Conservation (phyloP, 2,113 vertebrate species). For the Hucho hucho region DNA sequence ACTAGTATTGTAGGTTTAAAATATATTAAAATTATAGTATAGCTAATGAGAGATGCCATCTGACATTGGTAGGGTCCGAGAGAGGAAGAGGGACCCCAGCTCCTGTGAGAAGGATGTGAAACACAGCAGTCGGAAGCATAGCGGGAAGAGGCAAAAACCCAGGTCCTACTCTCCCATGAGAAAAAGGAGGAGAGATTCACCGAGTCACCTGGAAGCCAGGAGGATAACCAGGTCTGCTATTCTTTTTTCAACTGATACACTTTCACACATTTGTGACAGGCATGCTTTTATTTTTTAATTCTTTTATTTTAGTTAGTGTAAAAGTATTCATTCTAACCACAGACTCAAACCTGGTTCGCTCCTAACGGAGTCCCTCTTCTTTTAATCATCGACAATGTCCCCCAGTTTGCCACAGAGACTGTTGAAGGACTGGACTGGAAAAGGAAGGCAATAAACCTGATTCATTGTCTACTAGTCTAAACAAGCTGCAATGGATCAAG, state of each 20-base stretch:
- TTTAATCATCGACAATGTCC: too few species aligned
- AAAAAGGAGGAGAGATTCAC: conserved; percentile 94
- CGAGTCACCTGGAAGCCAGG: conserved; percentile 94
- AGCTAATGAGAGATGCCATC: neutral
- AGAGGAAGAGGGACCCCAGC: conserved; percentile 69
- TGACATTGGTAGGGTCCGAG: conserved; percentile 63
- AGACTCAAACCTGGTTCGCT: too few species aligned
- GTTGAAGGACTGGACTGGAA: too few species aligned
- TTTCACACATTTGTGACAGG: neutral
- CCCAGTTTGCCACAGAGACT: too few species aligned
- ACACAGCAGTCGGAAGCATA: conserved; percentile 61
- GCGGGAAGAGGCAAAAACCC: conserved; percentile 71
- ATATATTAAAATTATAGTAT: too few species aligned
- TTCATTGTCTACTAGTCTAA: too few species aligned
- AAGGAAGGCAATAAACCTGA: too few species aligned
- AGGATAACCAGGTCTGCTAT: conserved; percentile 88
- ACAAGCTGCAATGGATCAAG: neutral
- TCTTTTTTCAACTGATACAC: neutral
- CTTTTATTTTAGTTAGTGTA: too few species aligned
- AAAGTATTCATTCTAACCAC: too few species aligned
- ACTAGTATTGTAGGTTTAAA: too few species aligned
- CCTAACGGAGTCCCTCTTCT: too few species aligned
- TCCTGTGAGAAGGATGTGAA: conserved; percentile 73
- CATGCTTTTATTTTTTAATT: neutral
- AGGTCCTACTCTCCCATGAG: conserved; percentile 89